These are phyloP conservation scores for Pseudomugil gertrudae DNA, from an alignment of 2,797 vertebrate species.

Conservation along the genomic window DNA sequence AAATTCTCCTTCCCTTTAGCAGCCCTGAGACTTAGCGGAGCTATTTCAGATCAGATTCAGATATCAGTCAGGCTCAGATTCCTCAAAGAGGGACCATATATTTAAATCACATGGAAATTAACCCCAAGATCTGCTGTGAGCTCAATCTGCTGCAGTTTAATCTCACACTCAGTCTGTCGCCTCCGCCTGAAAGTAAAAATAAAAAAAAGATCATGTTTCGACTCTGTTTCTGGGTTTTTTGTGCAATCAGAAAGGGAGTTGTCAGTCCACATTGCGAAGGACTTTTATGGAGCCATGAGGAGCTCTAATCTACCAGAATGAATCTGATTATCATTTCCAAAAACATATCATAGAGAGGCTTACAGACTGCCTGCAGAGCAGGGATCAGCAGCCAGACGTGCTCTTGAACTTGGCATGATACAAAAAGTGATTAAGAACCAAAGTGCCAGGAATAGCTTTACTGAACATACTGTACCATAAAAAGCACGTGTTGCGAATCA, in stretches of 20 bases:
- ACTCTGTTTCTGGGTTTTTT: conserved; percentile 3
- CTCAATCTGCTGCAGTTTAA: conserved; percentile 20
- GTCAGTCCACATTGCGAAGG: neutral
- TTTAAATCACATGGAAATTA: conserved; percentile 43
- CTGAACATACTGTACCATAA: neutral
- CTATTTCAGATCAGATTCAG: conserved; percentile 36
- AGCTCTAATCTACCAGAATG: conserved; percentile 32
- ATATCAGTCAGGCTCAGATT: conserved; percentile 11
- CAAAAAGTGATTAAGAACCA: conserved; percentile 10
- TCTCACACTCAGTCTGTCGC: conserved; percentile 7
- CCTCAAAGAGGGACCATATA: conserved; percentile 12
- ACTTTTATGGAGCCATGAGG: conserved; percentile 8
- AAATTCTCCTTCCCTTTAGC: conserved; percentile 1
- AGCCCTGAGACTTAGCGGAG: conserved; percentile 10
- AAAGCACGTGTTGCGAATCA: conserved; percentile 6
- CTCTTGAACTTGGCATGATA: conserved; percentile 17
- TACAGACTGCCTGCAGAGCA: conserved; percentile 30
- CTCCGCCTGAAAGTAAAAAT: conserved; percentile 6
- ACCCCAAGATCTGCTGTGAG: conserved; percentile 12
- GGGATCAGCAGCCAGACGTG: conserved; percentile 27
- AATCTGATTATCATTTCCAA: conserved; percentile 37
- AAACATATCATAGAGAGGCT: conserved; percentile 33
- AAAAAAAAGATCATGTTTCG: neutral
- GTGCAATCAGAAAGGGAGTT: neutral
- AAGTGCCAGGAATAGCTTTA: conserved; percentile 23